Evolutionary conservation across 2,113 vertebrate species (phyloP), one percentile per base, ranked within the genome.

Genomic region (Chaetorhynchus papuensis): DNA sequence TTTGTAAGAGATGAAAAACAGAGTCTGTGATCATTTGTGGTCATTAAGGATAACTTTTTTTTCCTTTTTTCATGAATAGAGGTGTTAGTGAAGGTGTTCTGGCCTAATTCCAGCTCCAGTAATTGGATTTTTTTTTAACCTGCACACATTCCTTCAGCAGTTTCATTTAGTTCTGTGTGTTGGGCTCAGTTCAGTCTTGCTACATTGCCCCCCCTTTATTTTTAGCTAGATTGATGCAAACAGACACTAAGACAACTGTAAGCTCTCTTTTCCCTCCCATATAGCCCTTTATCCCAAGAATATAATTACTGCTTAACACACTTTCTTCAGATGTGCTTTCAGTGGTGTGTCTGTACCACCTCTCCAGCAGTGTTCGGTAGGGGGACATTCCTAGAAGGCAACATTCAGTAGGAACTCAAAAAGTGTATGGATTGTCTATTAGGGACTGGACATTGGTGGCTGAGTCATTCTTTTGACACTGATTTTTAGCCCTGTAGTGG

Each of bases 31-130:
- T 96, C 94, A 83, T 90, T 96, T 93, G 71, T 41, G 90, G 96
- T 96, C 93, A 92, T 92, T 96, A 96, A 90, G 83, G 76, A 92
- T 83, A n/a, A n/a, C 30, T 70, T 79, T 71, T 79, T 41, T 41
- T 49, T 11, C 4, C 2, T 20, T 47, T 81, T 94, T 91, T 77
- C 91, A 91, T 90, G 94, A 96, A 80, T 93, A 95, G 93, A 96
- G 92, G 96, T 95, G 94, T 96, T 96, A 96, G 85, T 92, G 94
- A 95, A 95, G 94, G 95, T 96, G 96, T 93, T 93, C 85, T 96
- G 95, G 95, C 90, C 59, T 85, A 90, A 86, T 90, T 96, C 94
- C 95, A 96, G 60, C 16, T 28, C 39, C 15, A 7, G 92, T 90
- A 96, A 97, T 94, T 96, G 88, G 82, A 87, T 82, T 93, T 93